Conservation (phyloP, 2,888 invertebrate genomes). For the Chrysina gloriosa region DNA sequence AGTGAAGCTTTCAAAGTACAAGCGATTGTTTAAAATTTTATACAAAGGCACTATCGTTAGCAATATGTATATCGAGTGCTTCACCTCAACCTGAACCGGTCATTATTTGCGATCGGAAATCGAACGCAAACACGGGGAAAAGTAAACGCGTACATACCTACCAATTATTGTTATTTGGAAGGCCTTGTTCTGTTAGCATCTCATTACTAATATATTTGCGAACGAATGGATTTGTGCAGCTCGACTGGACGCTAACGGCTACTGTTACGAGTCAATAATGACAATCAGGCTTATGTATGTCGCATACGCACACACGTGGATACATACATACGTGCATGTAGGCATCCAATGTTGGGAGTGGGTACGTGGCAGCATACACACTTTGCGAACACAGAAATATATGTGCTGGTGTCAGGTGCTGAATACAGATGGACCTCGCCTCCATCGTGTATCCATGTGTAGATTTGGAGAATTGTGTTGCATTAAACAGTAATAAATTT, state of each 20-base stretch:
- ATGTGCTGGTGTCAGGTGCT: conserved; percentile 18
- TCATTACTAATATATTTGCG: conserved; percentile 30
- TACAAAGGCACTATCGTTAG: too few relatives aligned
- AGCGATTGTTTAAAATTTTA: too few relatives aligned
- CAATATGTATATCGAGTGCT: too few relatives aligned
- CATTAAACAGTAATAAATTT: conserved; percentile 5
- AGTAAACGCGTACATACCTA: background rate
- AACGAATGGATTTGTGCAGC: conserved; percentile 13
- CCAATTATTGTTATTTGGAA: background rate
- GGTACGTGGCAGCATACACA: background rate
- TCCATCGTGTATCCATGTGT: background rate
- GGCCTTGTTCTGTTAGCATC: conserved; percentile 12
- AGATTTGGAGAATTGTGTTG: background rate
- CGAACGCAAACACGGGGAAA: background rate
- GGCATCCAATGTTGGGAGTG: background rate
- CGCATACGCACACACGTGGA: background rate
- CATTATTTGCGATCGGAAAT: conserved; percentile 2
- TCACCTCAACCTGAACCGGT: too few relatives aligned
- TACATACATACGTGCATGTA: conserved; percentile 2
- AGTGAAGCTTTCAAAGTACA: too few relatives aligned
- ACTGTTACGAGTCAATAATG: conserved; percentile 21
- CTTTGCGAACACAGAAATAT: conserved; percentile 3
- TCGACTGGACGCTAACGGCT: background rate
- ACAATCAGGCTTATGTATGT: conserved; percentile 2
- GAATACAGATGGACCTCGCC: conserved; percentile 15